Base-by-base conservation (phyloP, 2,113 vertebrate genomes). In the Ifrita kowaldi region DNA sequence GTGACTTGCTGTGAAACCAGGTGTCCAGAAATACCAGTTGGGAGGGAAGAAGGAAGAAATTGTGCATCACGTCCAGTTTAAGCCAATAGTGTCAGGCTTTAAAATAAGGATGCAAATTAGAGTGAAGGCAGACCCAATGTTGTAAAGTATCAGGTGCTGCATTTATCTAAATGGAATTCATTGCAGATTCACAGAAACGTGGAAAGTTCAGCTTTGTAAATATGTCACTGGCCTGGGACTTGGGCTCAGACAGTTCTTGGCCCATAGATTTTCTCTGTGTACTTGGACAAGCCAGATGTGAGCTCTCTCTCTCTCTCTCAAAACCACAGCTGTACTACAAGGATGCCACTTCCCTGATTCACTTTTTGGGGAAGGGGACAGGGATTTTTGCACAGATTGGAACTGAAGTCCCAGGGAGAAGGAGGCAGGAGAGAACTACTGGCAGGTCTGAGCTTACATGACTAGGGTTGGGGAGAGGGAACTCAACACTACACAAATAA, bases 11-110 rank as follows among this genome's bases (percentile, higher is more conserved):
- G 50, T 32, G 76, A 84, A 89, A 63, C 30, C n/a, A 73, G 10
- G 26, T 76, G 62, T 57, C 62, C 53, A 60, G 57, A 93, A 91
- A 92, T 59, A 60, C 62, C 81, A 87, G 7, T 37, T 93, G 67
- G 44, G 16, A 81, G 41, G 74, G 15, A 63, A 62, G n/a, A 30
- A 83, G 20, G 16, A 56, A 30, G 44, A 53, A 94, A 90, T 5
- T 27, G 15, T 70, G 30, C 17, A n/a, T 57, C 42, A 44, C 20
- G 10, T 55, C 30, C 37, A 21, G n/a, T 56, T 84, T 53, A 84
- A 90, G 37, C 44, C 42, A 50, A 30, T 16, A 63, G 17, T 5
- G 7, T 71, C 55, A 62, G 20, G 15, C 46, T 83, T 77, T 88
- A 74, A 86, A 92, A 68, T 37, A 74, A 84, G 14, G 39, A 75